These are phyloP conservation scores for Sabellastarte sp. DNA, from an alignment of 2,888 invertebrate genomes.

Conservation along the genomic window DNA sequence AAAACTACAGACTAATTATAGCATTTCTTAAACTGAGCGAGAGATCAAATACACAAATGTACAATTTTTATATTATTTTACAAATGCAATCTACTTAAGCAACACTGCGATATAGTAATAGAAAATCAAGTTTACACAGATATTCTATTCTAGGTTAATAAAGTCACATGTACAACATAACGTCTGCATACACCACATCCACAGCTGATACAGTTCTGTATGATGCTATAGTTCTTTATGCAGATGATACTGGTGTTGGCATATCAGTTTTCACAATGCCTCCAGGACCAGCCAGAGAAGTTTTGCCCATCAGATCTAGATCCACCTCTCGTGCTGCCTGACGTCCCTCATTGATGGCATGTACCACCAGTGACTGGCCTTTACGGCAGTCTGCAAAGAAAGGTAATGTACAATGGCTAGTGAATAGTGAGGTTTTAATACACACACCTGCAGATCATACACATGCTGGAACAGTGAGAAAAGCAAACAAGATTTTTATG, in stretches of 20 bases:
- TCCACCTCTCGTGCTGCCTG: slow-evolving; percentile 95
- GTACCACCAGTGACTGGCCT: slow-evolving; percentile 98
- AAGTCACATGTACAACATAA: too few relatives aligned
- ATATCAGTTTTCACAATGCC: slow-evolving; percentile 66
- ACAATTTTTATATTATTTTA: too few relatives aligned
- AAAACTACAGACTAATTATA: too few relatives aligned
- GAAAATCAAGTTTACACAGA: too few relatives aligned
- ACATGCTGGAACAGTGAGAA: neutral
- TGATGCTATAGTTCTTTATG: too few relatives aligned
- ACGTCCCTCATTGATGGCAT: slow-evolving; percentile 98
- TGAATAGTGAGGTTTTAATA: neutral
- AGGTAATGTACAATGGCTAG: neutral
- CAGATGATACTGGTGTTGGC: neutral
- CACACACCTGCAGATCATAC: neutral
- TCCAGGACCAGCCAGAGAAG: slow-evolving; percentile 87
- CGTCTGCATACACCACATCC: too few relatives aligned
- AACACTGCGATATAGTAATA: too few relatives aligned
- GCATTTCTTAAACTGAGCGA: too few relatives aligned
- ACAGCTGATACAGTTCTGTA: too few relatives aligned
- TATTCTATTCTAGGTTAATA: too few relatives aligned
- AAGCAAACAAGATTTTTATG: neutral
- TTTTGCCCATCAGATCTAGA: slow-evolving; percentile 72
- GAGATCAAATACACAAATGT: too few relatives aligned
- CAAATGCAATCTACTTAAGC: too few relatives aligned
- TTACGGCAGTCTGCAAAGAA: slow-evolving; percentile 84